Base-by-base conservation (phyloP, 2,113 vertebrate species). In the Engraulis encrasicolus region DNA sequence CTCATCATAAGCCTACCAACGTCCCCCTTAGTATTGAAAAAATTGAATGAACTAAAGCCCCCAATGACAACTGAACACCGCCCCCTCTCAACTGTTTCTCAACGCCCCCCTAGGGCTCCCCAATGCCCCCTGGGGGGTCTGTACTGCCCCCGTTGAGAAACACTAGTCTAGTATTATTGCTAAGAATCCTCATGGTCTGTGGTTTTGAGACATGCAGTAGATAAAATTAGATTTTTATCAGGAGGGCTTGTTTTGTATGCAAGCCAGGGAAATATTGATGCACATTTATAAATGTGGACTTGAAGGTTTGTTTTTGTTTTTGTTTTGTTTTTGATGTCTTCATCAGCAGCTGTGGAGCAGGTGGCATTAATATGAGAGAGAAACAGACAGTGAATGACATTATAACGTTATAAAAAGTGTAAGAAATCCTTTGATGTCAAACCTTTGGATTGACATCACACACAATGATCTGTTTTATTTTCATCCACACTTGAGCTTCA, bases 401-500 rank as follows among this genome's bases (percentile, higher is more conserved):
- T 36, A 36, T 66, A 66, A n/a, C 58, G 31, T 36, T 74, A 23
- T 31, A 27, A n/a, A 74, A 74, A 74, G 66, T 11, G 9, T 34
- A 27, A 74, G 1, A 74, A 34, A 34, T 31, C 14, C 66, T 74
- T 34, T 74, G 66, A 74, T 74, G 58, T 66, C 23, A 66, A 14
- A 66, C 66, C 23, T 74, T 27, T 74, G 66, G 66, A 74, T 34
- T 74, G 66, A 74, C 66, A 74, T 74, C 66, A 74, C 66, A 74
- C 66, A 34, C 66, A 74, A 74, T 34, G 66, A 74, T 34, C 27
- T 36, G 31, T 31, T 31, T 74, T 74, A 74, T 74, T 74, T 74
- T 74, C 31, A 74, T 17, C 66, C 27, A 15, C 14, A 36, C 27
- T 31, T 5, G 34, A n/a, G n/a, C n/a, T n/a, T n/a, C n/a, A n/a